Conservation (phyloP, 2,797 vertebrate genomes). For the Hapalemur alaotrensis region DNA sequence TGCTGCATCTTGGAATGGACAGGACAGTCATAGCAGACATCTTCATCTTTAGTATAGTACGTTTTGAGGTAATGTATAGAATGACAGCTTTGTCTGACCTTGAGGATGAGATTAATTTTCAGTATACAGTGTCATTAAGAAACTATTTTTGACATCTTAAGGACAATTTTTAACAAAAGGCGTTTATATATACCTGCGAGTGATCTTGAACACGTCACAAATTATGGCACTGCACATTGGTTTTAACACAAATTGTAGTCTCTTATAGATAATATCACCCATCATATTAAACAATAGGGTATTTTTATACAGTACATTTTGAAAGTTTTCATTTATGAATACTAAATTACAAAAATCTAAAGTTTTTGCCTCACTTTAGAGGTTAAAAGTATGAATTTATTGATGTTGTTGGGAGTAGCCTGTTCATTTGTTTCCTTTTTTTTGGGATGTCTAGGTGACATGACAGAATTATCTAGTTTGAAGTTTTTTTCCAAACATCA, state of each 20-base stretch:
- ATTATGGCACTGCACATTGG: not conserved
- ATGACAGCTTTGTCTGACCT: not conserved
- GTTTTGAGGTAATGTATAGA: not conserved
- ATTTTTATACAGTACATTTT: not conserved
- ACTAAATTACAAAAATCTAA: not conserved
- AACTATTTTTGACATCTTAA: not conserved
- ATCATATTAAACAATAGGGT: not conserved
- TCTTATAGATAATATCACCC: not conserved
- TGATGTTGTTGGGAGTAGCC: not conserved
- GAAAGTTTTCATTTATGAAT: not conserved
- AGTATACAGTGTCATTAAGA: not conserved
- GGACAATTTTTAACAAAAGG: not conserved
- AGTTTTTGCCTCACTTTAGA: not conserved
- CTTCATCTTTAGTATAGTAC: not conserved
- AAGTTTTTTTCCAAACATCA: conserved; percentile 57
- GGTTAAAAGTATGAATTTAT: not conserved
- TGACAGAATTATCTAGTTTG: conserved; percentile 72
- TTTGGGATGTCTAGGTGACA: conserved; percentile 56
- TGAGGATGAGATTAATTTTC: not conserved
- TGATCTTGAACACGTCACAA: not conserved
- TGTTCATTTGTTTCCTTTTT: not conserved
- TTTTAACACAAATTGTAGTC: not conserved
- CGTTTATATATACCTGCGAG: not conserved
- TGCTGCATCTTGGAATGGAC: not conserved
- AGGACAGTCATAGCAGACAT: not conserved